phyloP scores from a whole-genome alignment of 2,113 vertebrate genomes.

The Bufo gargarizans region DNA sequence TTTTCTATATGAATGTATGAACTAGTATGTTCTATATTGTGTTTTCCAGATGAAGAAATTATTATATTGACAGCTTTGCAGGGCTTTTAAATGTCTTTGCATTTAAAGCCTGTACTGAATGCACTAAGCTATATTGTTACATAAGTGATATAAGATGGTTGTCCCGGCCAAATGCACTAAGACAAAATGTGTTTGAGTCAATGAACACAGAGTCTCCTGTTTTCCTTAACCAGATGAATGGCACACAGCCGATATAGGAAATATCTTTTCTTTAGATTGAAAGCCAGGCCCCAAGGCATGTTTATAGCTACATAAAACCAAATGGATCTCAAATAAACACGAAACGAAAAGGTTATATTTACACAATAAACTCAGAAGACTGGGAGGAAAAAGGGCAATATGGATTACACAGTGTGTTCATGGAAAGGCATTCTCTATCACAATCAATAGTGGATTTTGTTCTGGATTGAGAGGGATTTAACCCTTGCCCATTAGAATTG shows the following conservation, averaged over 20 bases:
- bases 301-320: constrained; percentile 56
- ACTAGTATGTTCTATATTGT: background rate
- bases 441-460: constrained; percentile 35
- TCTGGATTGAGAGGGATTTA: constrained; percentile 2
- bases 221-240: constrained; percentile 49
- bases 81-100: constrained; percentile 8
- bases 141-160: constrained; percentile 19
- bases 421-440: constrained; percentile 36
- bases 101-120: constrained; percentile 20
- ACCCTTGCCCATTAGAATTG: background rate
- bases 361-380: constrained; percentile 51
- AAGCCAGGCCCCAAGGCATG: constrained; percentile 56
- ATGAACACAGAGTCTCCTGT: constrained; percentile 20
- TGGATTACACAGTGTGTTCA: constrained; percentile 35
- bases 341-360: constrained; percentile 56
- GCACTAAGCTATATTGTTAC: constrained; percentile 23
- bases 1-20: background rate
- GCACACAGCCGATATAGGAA: background rate
- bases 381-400: constrained; percentile 47
- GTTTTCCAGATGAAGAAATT: constrained; percentile 12
- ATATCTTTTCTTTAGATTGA: constrained; percentile 52
- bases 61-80: background rate
- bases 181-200: constrained; percentile 34
- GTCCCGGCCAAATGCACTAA: background rate
- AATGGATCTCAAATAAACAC: constrained; percentile 56